Conservation (phyloP, 1,140 invertebrate genomes). For the Octopus sinensis region DNA sequence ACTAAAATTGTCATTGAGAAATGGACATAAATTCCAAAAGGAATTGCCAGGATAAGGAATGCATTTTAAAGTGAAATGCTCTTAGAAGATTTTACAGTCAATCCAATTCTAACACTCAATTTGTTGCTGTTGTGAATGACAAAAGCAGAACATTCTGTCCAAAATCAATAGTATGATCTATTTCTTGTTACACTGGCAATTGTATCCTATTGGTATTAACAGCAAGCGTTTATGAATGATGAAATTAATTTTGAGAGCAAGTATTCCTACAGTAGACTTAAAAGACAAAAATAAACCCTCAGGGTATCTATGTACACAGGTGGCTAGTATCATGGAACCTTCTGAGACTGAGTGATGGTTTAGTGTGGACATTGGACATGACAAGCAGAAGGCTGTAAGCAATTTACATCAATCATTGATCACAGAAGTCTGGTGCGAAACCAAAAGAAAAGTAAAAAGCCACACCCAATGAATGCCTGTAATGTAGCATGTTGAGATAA, state of each 20-base stretch:
- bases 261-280: neutral
- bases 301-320: neutral
- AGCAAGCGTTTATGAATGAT: neutral
- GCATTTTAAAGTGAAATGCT: too few relatives aligned
- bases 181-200: slow-evolving; percentile 4
- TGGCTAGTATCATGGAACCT: slow-evolving; percentile 5
- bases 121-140: neutral
- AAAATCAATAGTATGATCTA: slow-evolving; percentile 10
- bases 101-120: neutral
- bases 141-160: neutral
- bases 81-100: neutral
- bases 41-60: too few relatives aligned
- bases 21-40: too few relatives aligned
- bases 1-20: too few relatives aligned
- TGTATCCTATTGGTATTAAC: neutral
- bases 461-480: neutral
- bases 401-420: neutral
- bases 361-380: slow-evolving; percentile 10
- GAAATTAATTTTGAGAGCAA: slow-evolving; percentile 8
- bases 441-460: neutral
- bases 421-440: neutral
- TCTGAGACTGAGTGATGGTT: slow-evolving; percentile 1
- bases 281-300: neutral
- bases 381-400: slow-evolving; percentile 2
- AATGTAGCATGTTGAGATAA: neutral